Evolutionary conservation across 2,113 vertebrate species (phyloP).

Genomic region (Rafetus swinhoei): DNA sequence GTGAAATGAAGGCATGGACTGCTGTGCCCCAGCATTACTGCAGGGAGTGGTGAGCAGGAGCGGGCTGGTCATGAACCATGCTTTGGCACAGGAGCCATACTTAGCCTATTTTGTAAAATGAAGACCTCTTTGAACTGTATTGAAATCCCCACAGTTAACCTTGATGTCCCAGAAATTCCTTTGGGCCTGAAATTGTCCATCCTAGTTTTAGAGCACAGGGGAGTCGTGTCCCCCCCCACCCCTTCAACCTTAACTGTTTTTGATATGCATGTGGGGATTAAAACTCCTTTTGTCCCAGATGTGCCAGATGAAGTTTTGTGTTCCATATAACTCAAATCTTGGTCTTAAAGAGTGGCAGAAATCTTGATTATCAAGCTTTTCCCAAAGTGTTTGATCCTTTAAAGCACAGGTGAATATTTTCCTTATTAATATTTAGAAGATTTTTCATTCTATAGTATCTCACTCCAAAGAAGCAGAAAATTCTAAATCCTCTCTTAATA

Average conservation of each 20-base stretch:
- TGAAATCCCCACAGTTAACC: not conserved
- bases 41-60: not conserved
- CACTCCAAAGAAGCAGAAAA: not conserved
- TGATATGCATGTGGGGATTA: not conserved
- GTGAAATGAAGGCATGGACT: not conserved
- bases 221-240: too few relatives aligned
- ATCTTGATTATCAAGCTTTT: not conserved
- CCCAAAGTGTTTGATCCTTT: not conserved
- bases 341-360: rapidly evolving
- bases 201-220: not conserved
- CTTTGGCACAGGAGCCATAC: not conserved
- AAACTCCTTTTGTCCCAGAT: not conserved
- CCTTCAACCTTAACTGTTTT: not conserved
- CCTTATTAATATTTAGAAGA: not conserved
- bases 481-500: not conserved
- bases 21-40: not conserved
- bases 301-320: not conserved
- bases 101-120: not conserved
- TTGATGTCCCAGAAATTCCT: not conserved
- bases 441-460: not conserved
- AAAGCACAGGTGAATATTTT: rapidly evolving
- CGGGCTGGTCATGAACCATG: not conserved
- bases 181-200: not conserved
- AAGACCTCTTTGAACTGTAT: not conserved
- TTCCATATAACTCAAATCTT: not conserved